Conservation (phyloP, 2,797 vertebrate species). For the Myiothlypis coronata region DNA sequence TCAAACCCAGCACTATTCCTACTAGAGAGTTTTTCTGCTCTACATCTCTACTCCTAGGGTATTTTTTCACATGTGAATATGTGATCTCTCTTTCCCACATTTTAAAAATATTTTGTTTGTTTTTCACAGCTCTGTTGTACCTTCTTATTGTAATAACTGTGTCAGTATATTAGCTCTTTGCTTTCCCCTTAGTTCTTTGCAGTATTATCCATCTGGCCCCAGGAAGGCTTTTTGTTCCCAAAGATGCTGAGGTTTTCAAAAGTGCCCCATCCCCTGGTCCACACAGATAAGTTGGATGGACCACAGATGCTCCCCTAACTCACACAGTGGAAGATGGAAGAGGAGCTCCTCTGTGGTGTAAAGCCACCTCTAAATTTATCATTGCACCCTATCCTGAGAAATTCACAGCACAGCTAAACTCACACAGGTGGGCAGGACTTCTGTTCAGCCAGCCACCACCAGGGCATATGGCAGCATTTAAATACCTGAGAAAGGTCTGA, state of each 20-base stretch:
- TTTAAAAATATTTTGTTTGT: neutral
- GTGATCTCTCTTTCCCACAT: neutral
- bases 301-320: neutral
- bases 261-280: neutral
- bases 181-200: neutral
- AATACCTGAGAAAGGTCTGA: neutral
- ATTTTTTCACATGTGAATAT: neutral
- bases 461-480: neutral
- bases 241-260: neutral
- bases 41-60: neutral
- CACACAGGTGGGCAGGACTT: neutral
- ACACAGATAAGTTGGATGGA: neutral
- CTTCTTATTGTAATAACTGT: neutral
- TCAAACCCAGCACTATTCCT: neutral
- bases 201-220: neutral
- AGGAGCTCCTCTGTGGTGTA: neutral
- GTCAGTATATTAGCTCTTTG: neutral
- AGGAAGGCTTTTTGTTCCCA: neutral
- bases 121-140: neutral
- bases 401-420: neutral
- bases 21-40: neutral
- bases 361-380: neutral
- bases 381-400: neutral
- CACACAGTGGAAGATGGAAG: neutral
- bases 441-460: neutral